Percentiles rank a stretch among this genome's conserved stretches.
Evolutionary conservation across 2,888 invertebrate genomes (phyloP).

Genomic region (Sussaba pulchella): DNA sequence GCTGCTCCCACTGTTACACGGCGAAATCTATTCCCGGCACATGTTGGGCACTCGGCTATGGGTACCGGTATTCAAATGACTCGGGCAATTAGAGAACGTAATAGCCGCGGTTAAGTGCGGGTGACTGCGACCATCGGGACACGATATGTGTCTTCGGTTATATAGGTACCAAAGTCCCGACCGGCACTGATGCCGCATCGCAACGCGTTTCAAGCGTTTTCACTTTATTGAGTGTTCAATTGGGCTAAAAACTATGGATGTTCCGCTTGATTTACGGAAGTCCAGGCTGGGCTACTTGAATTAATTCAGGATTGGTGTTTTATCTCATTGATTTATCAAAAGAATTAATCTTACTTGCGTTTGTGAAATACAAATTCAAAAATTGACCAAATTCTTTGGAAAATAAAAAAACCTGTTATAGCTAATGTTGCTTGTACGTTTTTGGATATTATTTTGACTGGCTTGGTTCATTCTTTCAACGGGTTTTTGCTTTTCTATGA

Average conservation of each 20-base stretch:
- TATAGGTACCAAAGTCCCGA: neutral
- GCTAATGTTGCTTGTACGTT: no score
- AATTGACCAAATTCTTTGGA: no score
- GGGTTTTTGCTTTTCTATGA: no score
- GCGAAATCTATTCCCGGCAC: constrained; percentile 38
- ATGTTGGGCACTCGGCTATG: neutral
- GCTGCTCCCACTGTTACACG: constrained; percentile 14
- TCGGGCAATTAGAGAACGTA: constrained; percentile 76
- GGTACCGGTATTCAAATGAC: constrained; percentile 75
- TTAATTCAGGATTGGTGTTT: no score
- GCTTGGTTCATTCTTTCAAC: no score
- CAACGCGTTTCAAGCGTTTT: neutral
- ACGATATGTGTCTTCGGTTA: neutral
- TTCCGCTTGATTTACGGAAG: neutral
- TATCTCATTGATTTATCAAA: no score
- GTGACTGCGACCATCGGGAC: constrained; percentile 10
- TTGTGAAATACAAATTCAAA: no score
- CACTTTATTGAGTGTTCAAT: constrained; percentile 6
- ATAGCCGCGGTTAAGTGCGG: constrained; percentile 74
- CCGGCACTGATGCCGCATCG: neutral
- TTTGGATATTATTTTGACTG: neutral
- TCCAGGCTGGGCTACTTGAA: no score
- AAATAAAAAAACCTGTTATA: no score
- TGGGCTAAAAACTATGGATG: neutral
- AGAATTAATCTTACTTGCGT: no score